These are phyloP conservation scores for Oligia latruncula DNA, from an alignment of 2,888 invertebrate genomes.

Conservation along the genomic window DNA sequence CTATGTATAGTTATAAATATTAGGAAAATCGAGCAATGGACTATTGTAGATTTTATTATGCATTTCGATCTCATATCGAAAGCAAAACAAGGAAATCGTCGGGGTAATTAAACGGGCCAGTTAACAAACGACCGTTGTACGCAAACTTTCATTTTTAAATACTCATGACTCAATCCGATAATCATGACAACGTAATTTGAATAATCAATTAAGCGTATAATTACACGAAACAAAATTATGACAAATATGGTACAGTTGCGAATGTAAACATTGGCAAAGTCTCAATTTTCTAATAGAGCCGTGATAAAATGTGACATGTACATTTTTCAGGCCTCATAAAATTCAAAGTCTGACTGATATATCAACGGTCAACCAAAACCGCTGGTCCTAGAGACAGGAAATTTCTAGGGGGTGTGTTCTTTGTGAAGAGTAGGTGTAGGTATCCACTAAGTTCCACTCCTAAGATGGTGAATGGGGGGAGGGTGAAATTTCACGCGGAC, in stretches of 20 bases:
- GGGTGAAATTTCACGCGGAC: no score
- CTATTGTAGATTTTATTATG: neutral
- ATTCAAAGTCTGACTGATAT: no score
- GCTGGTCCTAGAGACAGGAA: no score
- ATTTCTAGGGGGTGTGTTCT: no score
- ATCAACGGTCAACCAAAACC: no score
- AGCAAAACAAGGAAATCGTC: constrained; percentile 38
- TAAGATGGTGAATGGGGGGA: no score
- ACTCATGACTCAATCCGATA: constrained; percentile 52
- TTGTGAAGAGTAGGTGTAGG: no score
- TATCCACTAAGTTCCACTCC: no score
- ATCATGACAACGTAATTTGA: constrained; percentile 58
- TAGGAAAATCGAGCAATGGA: neutral
- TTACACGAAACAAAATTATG: constrained; percentile 51
- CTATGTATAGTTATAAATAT: neutral
- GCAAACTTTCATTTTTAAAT: constrained; percentile 59
- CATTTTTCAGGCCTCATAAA: neutral
- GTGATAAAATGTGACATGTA: neutral
- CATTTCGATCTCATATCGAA: constrained; percentile 10
- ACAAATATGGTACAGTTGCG: constrained; percentile 52
- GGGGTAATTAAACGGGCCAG: constrained; percentile 46
- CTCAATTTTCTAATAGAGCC: constrained; percentile 18
- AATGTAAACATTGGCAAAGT: constrained; percentile 34
- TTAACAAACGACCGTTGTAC: constrained; percentile 50
- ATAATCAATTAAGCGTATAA: constrained; percentile 60